Evolutionary conservation across 37 sponge, comb jelly and placozoan species (phyloP).

Genomic region (Halichondria panicea): DNA sequence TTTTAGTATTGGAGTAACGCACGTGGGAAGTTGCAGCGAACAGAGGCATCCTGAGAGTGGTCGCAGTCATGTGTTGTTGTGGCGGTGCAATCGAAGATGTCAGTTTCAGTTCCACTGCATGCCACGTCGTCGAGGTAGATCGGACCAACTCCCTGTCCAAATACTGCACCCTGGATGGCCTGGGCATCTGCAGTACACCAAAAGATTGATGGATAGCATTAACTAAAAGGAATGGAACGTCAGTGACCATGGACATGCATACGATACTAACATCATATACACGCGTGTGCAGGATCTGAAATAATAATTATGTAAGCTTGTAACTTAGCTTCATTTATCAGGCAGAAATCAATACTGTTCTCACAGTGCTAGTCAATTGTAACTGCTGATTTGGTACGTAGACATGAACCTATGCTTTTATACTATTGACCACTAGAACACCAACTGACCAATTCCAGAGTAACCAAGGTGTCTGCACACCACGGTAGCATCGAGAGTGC

Average conservation of each 20-base stretch:
- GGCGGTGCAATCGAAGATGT: neutral
- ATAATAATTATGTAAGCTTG: too few species aligned
- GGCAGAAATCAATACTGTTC: too few species aligned
- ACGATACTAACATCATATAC: too few species aligned
- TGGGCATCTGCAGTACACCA: slow-evolving; percentile 6
- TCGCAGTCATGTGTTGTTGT: slow-evolving; percentile 19
- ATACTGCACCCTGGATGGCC: slow-evolving; percentile 3
- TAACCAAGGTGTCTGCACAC: slow-evolving; percentile 21
- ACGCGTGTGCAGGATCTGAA: too few species aligned
- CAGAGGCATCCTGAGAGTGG: slow-evolving; percentile 30
- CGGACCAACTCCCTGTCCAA: slow-evolving; percentile 18
- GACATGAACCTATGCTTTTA: too few species aligned
- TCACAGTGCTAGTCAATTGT: too few species aligned
- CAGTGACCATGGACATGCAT: too few species aligned
- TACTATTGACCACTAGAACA: too few species aligned
- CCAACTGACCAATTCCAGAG: neutral
- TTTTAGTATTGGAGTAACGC: neutral
- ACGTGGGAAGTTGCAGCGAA: slow-evolving; percentile 3
- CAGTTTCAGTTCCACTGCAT: slow-evolving; percentile 17
- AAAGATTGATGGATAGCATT: too few species aligned
- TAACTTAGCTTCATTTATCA: too few species aligned
- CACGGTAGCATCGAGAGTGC: neutral
- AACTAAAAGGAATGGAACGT: too few species aligned
- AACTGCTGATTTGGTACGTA: neutral
- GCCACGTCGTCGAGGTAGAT: slow-evolving; percentile 36